Conservation (phyloP, 2,797 vertebrate genomes). For the Ptychobarbus kaznakovi region DNA sequence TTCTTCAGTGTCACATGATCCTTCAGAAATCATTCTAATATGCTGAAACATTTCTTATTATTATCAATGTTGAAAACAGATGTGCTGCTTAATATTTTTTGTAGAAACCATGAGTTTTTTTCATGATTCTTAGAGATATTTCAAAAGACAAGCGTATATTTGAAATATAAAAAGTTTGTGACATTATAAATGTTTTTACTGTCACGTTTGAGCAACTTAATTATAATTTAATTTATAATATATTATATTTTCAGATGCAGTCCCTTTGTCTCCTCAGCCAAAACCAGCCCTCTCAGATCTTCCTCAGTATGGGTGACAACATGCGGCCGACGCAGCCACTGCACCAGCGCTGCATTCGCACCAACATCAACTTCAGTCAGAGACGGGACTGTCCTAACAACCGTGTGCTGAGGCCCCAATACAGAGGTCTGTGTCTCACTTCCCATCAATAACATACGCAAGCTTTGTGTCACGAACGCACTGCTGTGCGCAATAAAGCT, state of each 20-base stretch:
- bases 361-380: conserved; percentile 98
- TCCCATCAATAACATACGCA: background rate
- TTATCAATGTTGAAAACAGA: background rate
- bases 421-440: conserved; percentile 83
- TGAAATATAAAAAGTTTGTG: too few relatives aligned
- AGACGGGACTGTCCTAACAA: conserved; percentile 97
- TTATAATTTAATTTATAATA: too few relatives aligned
- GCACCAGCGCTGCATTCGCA: conserved; percentile 96
- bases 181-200: background rate
- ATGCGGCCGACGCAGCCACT: conserved; percentile 91
- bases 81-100: background rate
- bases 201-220: background rate
- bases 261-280: conserved; percentile 96
- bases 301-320: conserved; percentile 98
- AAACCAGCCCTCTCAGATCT: conserved; percentile 97
- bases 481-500: background rate
- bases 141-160: too few relatives aligned
- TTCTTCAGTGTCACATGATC: background rate
- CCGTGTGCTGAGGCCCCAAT: conserved; percentile 92
- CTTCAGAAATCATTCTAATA: background rate
- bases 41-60: background rate
- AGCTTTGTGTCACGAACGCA: background rate
- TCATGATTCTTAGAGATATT: background rate
- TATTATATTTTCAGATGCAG: conserved; percentile 84
- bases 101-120: background rate